Base-by-base conservation (phyloP, 1,140 invertebrate species). In the Centruroides vittatus region DNA sequence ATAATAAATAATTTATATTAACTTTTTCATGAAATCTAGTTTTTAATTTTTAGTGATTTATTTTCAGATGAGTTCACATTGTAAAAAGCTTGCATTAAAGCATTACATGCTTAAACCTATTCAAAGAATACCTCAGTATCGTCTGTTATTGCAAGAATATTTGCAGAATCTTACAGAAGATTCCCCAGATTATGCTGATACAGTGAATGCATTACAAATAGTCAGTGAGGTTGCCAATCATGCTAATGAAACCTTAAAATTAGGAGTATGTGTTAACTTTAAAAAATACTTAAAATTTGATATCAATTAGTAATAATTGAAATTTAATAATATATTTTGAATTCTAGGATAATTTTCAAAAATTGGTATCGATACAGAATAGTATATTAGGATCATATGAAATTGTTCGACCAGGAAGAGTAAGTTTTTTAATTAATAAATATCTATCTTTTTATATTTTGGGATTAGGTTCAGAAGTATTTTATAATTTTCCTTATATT, bases 101-200 rank as follows among this genome's bases (percentile, higher is more conserved):
- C 84, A 86, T 74, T 85, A 84, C 65, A 85, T 88, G 83, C 72
- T 87, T 36, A 86, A 86, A 73, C 85, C 86, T 3, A 82, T 88
- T 61, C 85, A 88, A 69, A 75, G 85, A 68, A 80, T 86, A 63
- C 84, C 84, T 10, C 76, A 78, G 63, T 86, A 86, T 69, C 78
- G 80, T 66, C 70, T 87, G 3, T 71, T 87, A 0, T 70, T 88
- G 6, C 80, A 84, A 72, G 79, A 82, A 68, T 86, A 87, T 69
- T 71, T 83, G 35, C 80, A 78, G 67, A 76, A 82, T 67, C 75
- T 86, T 34, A 67, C 73, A 60, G 65, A 67, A 58, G 78, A 79
- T 57, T 80, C 76, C 66, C 73, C 75, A 3, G 85, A 88, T 73
- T 84, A 82, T 66, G 73, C 79, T 62, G 81, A 86, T 67, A 83